Evolutionary conservation across 2,888 invertebrate species (phyloP).

Genomic region (Callyntrura sp.): DNA sequence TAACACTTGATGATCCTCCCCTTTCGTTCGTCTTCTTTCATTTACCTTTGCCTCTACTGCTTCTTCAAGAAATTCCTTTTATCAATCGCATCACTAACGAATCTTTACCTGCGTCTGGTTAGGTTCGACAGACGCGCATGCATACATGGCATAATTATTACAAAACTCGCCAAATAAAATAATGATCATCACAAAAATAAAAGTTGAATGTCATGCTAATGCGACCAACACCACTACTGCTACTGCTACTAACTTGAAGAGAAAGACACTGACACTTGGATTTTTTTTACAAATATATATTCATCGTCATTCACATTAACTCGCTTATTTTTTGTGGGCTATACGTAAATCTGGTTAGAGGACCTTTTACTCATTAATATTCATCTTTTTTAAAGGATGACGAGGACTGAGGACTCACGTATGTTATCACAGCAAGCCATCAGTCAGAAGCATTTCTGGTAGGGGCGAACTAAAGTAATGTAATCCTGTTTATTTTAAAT

Average conservation of each 20-base stretch:
- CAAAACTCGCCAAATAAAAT: too few species aligned
- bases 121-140: too few species aligned
- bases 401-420: too few species aligned
- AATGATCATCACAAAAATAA: not conserved
- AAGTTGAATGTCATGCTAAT: constrained; percentile 29
- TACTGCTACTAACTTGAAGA: not conserved
- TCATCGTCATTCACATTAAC: not conserved
- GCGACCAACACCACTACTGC: not conserved
- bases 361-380: constrained; percentile 21
- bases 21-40: constrained; percentile 7
- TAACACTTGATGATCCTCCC: constrained; percentile 63
- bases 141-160: too few species aligned
- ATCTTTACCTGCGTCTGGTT: too few species aligned
- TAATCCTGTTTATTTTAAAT: too few species aligned
- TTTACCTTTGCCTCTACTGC: constrained; percentile 11
- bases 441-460: too few species aligned
- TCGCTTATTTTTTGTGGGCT: not conserved
- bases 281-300: not conserved
- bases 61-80: not conserved
- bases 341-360: constrained; percentile 53
- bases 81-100: not conserved
- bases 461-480: too few species aligned
- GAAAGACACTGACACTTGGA: constrained; percentile 5
- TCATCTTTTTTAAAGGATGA: not conserved
- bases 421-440: too few species aligned